Conservation (phyloP, 2,888 invertebrate species). For the Diarsia dahlii region DNA sequence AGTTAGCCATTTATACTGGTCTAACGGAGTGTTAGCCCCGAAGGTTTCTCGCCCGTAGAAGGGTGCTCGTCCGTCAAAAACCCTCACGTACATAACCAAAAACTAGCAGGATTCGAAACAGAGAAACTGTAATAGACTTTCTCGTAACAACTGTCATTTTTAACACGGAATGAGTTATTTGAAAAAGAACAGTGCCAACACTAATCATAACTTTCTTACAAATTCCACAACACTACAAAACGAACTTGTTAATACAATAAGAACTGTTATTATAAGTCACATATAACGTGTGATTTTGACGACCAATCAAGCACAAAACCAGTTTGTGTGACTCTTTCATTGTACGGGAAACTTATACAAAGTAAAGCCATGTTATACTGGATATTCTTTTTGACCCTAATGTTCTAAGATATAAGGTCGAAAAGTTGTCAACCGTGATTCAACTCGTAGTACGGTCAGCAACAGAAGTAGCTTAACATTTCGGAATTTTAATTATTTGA, state of each 20-base stretch:
- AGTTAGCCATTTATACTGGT: neutral
- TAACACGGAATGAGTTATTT: slow-evolving; percentile 29
- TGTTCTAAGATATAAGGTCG: neutral
- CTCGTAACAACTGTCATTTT: slow-evolving; percentile 42
- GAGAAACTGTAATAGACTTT: neutral
- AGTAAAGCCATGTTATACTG: too few relatives aligned
- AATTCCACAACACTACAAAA: slow-evolving; percentile 26
- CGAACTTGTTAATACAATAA: slow-evolving; percentile 51
- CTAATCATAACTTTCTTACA: slow-evolving; percentile 39
- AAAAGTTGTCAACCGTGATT: neutral
- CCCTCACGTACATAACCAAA: neutral
- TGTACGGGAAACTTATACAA: too few relatives aligned
- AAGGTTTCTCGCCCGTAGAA: neutral
- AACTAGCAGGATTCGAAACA: neutral
- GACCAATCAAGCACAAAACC: too few relatives aligned
- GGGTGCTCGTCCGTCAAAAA: neutral
- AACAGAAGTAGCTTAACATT: too few relatives aligned
- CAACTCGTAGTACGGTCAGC: neutral
- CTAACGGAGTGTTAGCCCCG: neutral
- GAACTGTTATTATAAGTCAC: slow-evolving; percentile 65
- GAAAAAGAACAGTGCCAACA: slow-evolving; percentile 15
- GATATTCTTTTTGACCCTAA: neutral
- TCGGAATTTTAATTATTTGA: too few relatives aligned
- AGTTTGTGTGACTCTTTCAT: too few relatives aligned
- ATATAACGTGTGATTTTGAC: slow-evolving; percentile 27